These are phyloP conservation scores for Leucoraja erinaceus DNA, from an alignment of 2,113 vertebrate genomes.

Conservation along the genomic window DNA sequence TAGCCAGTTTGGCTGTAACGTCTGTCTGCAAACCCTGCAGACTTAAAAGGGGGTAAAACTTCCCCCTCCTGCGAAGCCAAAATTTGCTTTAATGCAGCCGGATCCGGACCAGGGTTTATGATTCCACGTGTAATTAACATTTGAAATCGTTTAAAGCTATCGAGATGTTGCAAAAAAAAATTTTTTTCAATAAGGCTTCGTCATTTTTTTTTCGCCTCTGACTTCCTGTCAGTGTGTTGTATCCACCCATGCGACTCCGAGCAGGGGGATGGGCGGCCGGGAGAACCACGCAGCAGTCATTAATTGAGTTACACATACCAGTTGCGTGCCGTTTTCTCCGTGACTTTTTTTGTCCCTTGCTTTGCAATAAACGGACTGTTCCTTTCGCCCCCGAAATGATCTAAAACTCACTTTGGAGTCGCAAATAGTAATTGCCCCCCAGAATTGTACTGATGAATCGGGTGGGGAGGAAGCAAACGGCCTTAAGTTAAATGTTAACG, in stretches of 20 bases:
- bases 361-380: background rate
- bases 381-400: background rate
- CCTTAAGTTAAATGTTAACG: background rate
- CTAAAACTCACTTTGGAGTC: background rate
- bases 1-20: constrained; percentile 1
- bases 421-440: background rate
- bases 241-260: constrained; percentile 1
- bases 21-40: background rate
- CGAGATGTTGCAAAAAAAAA: background rate
- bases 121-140: background rate
- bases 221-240: constrained; percentile 7
- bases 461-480: background rate
- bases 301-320: background rate
- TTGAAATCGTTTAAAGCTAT: background rate
- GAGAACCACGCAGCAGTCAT: background rate
- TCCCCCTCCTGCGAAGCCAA: background rate
- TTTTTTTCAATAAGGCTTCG: constrained; percentile 10
- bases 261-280: background rate
- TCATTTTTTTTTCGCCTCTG: background rate
- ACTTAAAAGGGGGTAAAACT: background rate
- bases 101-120: background rate
- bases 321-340: background rate
- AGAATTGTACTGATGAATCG: background rate
- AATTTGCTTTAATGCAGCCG: background rate
- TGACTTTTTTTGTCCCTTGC: background rate